These are phyloP conservation scores for Chaetops frenatus DNA, from an alignment of 2,113 vertebrate species.

Conservation along the genomic window DNA sequence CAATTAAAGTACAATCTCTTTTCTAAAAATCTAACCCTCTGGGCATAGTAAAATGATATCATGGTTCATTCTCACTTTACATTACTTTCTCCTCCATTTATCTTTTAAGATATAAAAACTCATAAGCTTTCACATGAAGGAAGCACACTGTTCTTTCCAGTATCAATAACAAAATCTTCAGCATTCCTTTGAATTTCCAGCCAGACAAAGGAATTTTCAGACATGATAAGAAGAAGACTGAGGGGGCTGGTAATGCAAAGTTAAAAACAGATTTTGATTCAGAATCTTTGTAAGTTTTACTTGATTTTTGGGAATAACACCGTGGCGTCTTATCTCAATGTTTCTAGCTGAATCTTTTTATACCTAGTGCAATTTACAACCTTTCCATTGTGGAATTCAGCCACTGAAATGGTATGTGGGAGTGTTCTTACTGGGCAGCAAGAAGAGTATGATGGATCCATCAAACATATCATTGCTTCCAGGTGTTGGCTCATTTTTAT, in stretches of 20 bases:
- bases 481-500: conserved; percentile 59
- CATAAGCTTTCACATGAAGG: neutral
- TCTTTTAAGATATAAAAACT: conserved; percentile 10
- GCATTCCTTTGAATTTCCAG: neutral
- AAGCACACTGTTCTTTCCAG: neutral
- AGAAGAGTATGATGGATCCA: conserved; percentile 48
- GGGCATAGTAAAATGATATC: neutral
- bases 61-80: neutral
- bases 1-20: neutral
- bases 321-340: neutral
- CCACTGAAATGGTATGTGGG: conserved; percentile 46
- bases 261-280: conserved; percentile 30
- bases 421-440: conserved; percentile 40
- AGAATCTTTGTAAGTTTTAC: conserved; percentile 21
- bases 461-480: conserved; percentile 59
- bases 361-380: neutral
- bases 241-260: neutral
- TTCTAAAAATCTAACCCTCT: neutral
- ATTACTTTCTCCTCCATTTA: neutral
- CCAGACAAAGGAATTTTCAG: neutral
- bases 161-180: neutral
- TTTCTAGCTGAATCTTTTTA: conserved; percentile 48
- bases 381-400: conserved; percentile 15
- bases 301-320: conserved; percentile 49
- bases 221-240: neutral